These are phyloP conservation scores for Notothenia coriiceps DNA, from an alignment of 2,113 vertebrate genomes.

Conservation along the genomic window DNA sequence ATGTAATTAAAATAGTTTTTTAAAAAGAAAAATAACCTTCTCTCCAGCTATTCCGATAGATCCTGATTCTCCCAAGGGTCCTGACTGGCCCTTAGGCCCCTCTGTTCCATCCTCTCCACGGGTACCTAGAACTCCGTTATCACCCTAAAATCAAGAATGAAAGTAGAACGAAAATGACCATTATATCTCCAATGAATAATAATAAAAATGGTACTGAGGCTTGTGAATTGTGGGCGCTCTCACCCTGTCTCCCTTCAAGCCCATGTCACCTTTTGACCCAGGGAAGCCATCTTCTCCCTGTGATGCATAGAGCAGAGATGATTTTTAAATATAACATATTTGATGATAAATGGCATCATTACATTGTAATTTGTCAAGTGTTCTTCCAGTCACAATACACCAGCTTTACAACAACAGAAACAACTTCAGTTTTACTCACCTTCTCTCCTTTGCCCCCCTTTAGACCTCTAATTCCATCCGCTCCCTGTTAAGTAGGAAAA, in stretches of 20 bases:
- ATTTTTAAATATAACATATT: slow-evolving; percentile 21
- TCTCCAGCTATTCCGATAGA: slow-evolving; percentile 86
- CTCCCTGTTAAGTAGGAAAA: slow-evolving; percentile 83
- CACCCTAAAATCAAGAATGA: slow-evolving; percentile 81
- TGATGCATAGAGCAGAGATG: slow-evolving; percentile 26
- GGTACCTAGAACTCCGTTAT: slow-evolving; percentile 81
- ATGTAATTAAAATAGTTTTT: slow-evolving; percentile 2
- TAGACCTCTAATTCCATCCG: slow-evolving; percentile 90
- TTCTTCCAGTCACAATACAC: slow-evolving; percentile 9
- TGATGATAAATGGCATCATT: slow-evolving; percentile 33
- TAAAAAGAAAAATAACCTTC: slow-evolving; percentile 84
- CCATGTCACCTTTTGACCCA: slow-evolving; percentile 92
- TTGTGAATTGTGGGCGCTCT: slow-evolving; percentile 53
- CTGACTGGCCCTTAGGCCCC: slow-evolving; percentile 89
- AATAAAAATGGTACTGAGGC: neutral
- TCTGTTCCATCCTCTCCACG: slow-evolving; percentile 92
- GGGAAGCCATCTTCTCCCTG: slow-evolving; percentile 96
- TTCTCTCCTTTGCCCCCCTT: slow-evolving; percentile 93
- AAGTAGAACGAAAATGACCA: neutral
- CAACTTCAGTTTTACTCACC: slow-evolving; percentile 80
- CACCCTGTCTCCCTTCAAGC: slow-evolving; percentile 90
- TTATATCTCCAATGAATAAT: neutral
- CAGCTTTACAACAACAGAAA: slow-evolving; percentile 10
- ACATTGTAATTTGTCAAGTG: slow-evolving; percentile 6
- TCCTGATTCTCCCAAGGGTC: slow-evolving; percentile 85